A percentile compares a stretch with the other conserved stretches of the same genome.
Evolutionary conservation across 2,113 vertebrate species (phyloP).

Genomic region (Pogonocichla stellata): DNA sequence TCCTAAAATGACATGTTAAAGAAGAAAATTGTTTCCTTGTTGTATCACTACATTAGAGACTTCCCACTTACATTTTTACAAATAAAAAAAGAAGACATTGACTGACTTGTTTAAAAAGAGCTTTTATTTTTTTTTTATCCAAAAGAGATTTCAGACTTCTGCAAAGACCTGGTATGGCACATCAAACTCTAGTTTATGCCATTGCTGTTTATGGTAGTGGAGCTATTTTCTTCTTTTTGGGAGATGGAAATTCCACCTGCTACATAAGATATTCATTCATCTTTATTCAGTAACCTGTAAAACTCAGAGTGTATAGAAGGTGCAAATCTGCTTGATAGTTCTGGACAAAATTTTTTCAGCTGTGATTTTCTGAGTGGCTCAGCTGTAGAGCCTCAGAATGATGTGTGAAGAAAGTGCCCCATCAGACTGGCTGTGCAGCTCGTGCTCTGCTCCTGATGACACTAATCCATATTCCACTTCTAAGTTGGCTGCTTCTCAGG

Average conservation of each 20-base stretch:
- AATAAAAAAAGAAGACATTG: not conserved
- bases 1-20: not conserved
- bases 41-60: not conserved
- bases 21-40: not conserved
- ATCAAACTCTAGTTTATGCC: not conserved
- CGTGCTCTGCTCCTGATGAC: conserved; percentile 65
- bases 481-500: conserved; percentile 70
- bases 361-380: conserved; percentile 60
- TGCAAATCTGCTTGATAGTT: conserved; percentile 48
- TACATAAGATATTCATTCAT: conserved; percentile 48
- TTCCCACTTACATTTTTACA: not conserved
- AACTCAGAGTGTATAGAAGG: conserved; percentile 24
- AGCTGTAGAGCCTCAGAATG: conserved; percentile 34
- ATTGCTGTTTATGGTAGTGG: not conserved
- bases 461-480: conserved; percentile 73
- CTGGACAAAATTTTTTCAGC: conserved; percentile 55
- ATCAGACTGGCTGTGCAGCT: conserved; percentile 51
- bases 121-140: not conserved
- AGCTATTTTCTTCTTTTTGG: not conserved
- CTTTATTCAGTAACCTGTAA: conserved; percentile 56
- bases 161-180: not conserved
- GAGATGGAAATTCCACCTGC: conserved; percentile 31
- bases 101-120: not conserved
- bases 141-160: not conserved
- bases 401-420: conserved; percentile 16